A percentile compares a stretch with the other conserved stretches of the same genome.
Conservation (phyloP, 2,797 vertebrate genomes). For the Coranthus polyacanthus region DNA sequence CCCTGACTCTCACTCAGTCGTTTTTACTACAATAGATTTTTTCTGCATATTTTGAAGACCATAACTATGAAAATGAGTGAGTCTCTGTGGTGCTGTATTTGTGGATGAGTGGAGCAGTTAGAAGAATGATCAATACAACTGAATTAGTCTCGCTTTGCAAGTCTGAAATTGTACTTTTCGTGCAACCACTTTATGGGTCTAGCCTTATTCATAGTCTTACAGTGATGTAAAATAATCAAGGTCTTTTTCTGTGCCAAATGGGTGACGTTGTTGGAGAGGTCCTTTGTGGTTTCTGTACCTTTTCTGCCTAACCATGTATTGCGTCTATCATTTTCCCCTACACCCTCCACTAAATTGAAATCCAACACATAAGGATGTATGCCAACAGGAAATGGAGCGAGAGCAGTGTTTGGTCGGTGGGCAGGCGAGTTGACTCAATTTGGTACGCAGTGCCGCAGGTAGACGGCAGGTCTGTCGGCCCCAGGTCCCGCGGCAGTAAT, state of each 20-base stretch:
- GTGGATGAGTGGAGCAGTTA: slow-evolving; percentile 39
- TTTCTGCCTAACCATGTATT: slow-evolving; percentile 16
- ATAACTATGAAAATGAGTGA: slow-evolving; percentile 40
- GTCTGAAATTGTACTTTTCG: slow-evolving; percentile 23
- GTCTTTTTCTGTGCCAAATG: slow-evolving; percentile 9
- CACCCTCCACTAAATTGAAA: slow-evolving; percentile 59
- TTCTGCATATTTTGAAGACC: slow-evolving; percentile 50
- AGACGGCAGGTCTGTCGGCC: slow-evolving; percentile 51
- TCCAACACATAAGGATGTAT: slow-evolving; percentile 41
- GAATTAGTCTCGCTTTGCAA: slow-evolving; percentile 37
- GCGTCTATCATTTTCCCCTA: slow-evolving; percentile 49
- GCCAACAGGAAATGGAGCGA: slow-evolving; percentile 66
- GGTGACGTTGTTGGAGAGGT: slow-evolving; percentile 28
- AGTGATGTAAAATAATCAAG: slow-evolving; percentile 24
- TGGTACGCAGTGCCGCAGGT: slow-evolving; percentile 55
- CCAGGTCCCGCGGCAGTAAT: slow-evolving; percentile 63
- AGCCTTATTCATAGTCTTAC: slow-evolving; percentile 21
- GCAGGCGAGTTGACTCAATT: slow-evolving; percentile 66
- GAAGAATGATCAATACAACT: slow-evolving; percentile 43
- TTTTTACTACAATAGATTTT: slow-evolving; percentile 54
- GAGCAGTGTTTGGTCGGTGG: slow-evolving; percentile 47
- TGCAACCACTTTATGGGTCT: slow-evolving; percentile 27
- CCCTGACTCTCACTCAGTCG: slow-evolving; percentile 26
- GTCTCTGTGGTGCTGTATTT: slow-evolving; percentile 32
- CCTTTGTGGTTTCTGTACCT: slow-evolving; percentile 10